Base-by-base conservation (phyloP, 2,888 invertebrate genomes). In the Polia nebulosa region DNA sequence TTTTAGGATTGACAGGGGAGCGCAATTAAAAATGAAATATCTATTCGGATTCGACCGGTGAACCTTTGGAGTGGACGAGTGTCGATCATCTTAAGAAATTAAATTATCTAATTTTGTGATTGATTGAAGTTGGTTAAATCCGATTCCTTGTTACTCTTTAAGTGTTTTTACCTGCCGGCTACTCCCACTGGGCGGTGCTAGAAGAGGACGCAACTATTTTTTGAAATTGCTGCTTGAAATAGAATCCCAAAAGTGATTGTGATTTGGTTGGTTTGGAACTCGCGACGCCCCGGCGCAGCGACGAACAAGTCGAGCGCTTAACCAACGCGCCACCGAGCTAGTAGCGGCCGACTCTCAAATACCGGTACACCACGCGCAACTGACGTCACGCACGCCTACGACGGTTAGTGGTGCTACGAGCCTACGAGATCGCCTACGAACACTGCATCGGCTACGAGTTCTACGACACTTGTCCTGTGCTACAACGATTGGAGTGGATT, bases 111-210 rank as follows among this genome's bases (percentile, higher is more conserved):
- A 47, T 47, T 47, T 25, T 47, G 47, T 47, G 22, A 47, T 47
- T 47, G 47, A 25, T 47, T 13, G 25, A 47, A 45, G 45, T 45
- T 9, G 4, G 22, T 45, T 45, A 22, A 45, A 47, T 47, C 47
- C 22, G 15, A 47, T 47, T 47, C 47, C 47, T 47, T 47, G 25
- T 47, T 15, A 47, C 47, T 47, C 47, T 47, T 47, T 22, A 47
- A 47, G 25, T 25, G 25, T 22, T 47, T 47, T 25, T 47, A 47
- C 47, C 47, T 47, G 47, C 47, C 25, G 25, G 25, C 22, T 47
- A 47, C 47, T 47, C 47, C 47, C 47, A 47, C 20, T 44, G 44
- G 44, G 44, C 44, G 20, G 44, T 44, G 2, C 20, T 44, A 44
- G 44, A 44, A 44, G 47, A 5, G 15, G 47, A 47, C 47, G 47